Conservation (phyloP, 2,888 invertebrate genomes). For the Drosophila fungiperda region DNA sequence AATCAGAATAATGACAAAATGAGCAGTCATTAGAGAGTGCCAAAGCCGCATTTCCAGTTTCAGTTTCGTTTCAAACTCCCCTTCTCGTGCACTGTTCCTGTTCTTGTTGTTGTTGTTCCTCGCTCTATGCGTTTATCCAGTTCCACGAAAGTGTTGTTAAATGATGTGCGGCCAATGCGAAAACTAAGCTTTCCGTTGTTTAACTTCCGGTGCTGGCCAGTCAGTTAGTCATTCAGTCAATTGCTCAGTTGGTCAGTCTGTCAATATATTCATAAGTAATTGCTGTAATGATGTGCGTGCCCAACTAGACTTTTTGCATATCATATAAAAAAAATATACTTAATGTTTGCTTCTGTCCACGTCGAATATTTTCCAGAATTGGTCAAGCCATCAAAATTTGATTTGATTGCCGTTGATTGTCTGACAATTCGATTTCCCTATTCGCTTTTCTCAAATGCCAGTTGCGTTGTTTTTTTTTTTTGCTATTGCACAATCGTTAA, state of each 20-base stretch:
- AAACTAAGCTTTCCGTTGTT: slow-evolving; percentile 52
- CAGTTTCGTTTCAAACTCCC: slow-evolving; percentile 21
- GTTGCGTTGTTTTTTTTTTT: neutral
- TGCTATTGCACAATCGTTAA: slow-evolving; percentile 33
- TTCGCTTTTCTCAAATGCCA: slow-evolving; percentile 22
- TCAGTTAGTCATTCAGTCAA: slow-evolving; percentile 38
- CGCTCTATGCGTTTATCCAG: slow-evolving; percentile 17
- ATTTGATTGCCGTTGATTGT: slow-evolving; percentile 11
- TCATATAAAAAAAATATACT: slow-evolving; percentile 41
- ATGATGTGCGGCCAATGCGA: slow-evolving; percentile 65
- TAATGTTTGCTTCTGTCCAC: slow-evolving; percentile 31
- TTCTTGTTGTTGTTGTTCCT: neutral
- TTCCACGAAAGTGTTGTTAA: slow-evolving; percentile 60
- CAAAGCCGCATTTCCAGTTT: slow-evolving; percentile 1
- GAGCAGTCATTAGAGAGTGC: slow-evolving; percentile 68
- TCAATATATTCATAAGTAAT: slow-evolving; percentile 50
- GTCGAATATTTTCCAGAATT: slow-evolving; percentile 44
- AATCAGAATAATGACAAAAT: slow-evolving; percentile 70
- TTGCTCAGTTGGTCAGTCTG: slow-evolving; percentile 35
- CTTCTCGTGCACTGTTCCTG: slow-evolving; percentile 1
- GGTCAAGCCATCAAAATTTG: slow-evolving; percentile 30
- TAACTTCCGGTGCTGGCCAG: slow-evolving; percentile 52
- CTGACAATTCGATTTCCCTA: slow-evolving; percentile 59
- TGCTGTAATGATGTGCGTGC: slow-evolving; percentile 72
- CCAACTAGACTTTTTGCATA: slow-evolving; percentile 54